phyloP scores from a whole-genome alignment of 2,888 invertebrate genomes.

The Coenonympha arcania region DNA sequence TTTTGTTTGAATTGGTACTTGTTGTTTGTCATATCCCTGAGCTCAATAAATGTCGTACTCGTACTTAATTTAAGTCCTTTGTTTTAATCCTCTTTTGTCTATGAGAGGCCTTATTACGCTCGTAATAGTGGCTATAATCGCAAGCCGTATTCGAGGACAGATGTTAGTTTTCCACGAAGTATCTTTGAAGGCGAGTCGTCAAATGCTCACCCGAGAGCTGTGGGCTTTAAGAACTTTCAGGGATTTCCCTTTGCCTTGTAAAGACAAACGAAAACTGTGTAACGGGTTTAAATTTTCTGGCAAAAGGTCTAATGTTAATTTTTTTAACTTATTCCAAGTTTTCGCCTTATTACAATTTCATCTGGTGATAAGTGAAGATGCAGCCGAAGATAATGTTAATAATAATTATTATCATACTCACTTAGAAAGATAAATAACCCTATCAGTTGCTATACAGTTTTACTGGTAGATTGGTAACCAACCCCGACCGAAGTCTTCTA shows the following conservation, averaged over 20 bases:
- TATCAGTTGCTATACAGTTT: no score
- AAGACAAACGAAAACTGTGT: constrained; percentile 7
- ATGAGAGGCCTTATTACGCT: background rate
- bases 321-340: background rate
- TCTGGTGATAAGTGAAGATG: no score
- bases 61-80: constrained; percentile 4
- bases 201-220: constrained; percentile 8
- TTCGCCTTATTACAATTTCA: no score
- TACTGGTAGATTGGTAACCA: no score
- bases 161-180: constrained; percentile 7
- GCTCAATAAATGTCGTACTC: no score
- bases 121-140: background rate
- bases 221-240: constrained; percentile 1
- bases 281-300: background rate
- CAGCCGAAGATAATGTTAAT: no score
- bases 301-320: background rate
- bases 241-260: constrained; percentile 5
- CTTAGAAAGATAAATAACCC: no score
- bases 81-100: background rate
- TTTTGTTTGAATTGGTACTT: no score
- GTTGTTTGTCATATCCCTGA: no score
- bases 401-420: no score
- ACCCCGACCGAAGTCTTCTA: no score
- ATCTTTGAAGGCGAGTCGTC: constrained; percentile 8
- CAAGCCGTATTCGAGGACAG: background rate